Base-by-base conservation (phyloP, 2,888 invertebrate species). In the Hirtodrosophila confusa region DNA sequence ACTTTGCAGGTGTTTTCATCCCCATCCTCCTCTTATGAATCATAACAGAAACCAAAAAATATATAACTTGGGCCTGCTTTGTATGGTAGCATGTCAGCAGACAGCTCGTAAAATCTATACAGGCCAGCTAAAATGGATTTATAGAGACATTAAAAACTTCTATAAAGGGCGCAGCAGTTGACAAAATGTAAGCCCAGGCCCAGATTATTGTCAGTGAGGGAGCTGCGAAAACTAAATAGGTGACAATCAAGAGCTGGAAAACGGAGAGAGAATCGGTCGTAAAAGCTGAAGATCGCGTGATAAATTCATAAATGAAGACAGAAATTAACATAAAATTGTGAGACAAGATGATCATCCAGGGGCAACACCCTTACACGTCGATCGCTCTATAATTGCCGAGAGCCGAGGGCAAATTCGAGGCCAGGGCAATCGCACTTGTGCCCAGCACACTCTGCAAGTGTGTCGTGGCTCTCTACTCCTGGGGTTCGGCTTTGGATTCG, bases 401-500 rank as follows among this genome's bases (percentile, higher is more conserved):
- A 12, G 35, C 3, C 51, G 43, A 47, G 53, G 61, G 57, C 62
- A 54, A 44, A 53, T 43, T 41, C 53, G 36, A 31, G 44, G 49
- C 58, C 41, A 57, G 55, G 45, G 17, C 64, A 44, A 11, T 56
- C 45, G 55, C 80, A 86, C 86, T 88, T 85, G 85, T 86, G 85
- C 80, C 70, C 65, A 80, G 85, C 85, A 86, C 88, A 88, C 85
- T 88, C 85, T 84, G 78, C 76, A 84, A 88, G 84, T 86, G 86
- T 86, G 80, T 76, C 79, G 55, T 44, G 12, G 47, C 35, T 24
- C 17, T 44, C 36, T 27, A 48, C 9, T 24, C 33, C 44, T 35
- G 27, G 49, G 39, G 44, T 24, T 48, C 23, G 5, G 9, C 11
- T 17, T 23, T 37, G 35, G 45, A 11, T 27, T 45, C 40, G n/a